phyloP scores from a whole-genome alignment of 2,888 invertebrate genomes.

The Nephrotoma guestfalica region DNA sequence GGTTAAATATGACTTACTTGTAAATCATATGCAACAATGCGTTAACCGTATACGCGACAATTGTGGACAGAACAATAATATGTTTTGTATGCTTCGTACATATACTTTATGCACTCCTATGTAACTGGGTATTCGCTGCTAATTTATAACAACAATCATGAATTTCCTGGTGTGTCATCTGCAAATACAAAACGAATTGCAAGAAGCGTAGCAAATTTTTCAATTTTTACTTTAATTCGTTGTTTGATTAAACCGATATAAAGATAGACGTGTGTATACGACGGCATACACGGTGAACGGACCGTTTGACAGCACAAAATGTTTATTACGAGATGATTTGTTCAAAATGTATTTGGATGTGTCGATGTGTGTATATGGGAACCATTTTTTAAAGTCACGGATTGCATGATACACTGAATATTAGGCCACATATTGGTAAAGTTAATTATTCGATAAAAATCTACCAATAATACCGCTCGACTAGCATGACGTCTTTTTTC shows the following conservation, averaged over 20 bases:
- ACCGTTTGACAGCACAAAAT: not conserved
- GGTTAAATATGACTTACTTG: not conserved
- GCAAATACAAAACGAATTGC: not conserved
- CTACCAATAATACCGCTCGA: not conserved
- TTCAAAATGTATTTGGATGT: not conserved
- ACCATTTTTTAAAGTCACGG: not conserved
- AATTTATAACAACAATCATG: not conserved
- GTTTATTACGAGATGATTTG: not conserved
- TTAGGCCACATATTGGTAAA: not conserved
- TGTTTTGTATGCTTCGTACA: not conserved
- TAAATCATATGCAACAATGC: not conserved
- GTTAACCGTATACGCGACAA: not conserved
- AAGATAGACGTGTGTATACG: too few species aligned
- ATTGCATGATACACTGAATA: not conserved
- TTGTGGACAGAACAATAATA: not conserved
- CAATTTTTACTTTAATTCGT: not conserved
- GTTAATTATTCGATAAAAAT: not conserved
- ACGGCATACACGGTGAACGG: too few species aligned
- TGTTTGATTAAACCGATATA: not conserved
- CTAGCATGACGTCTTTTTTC: not conserved
- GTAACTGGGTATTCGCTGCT: not conserved
- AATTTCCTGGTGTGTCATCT: not conserved
- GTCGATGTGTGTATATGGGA: not conserved
- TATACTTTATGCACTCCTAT: too few species aligned
- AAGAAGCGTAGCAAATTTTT: not conserved